Conservation (phyloP, 2,113 vertebrate species). For the Cololabis saira region DNA sequence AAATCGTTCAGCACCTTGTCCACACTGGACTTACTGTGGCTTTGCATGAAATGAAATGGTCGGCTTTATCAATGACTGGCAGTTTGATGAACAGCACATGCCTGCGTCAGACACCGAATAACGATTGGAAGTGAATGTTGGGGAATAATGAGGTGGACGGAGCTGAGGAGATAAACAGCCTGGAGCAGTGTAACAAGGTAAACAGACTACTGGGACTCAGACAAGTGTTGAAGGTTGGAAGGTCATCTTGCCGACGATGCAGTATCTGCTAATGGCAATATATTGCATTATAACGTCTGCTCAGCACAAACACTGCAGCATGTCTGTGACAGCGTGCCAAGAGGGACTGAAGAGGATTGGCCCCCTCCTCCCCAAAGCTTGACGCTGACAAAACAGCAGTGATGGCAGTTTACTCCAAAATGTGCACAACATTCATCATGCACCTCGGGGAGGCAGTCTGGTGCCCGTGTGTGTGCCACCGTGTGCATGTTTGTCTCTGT, state of each 20-base stretch:
- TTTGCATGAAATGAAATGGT: slow-evolving; percentile 20
- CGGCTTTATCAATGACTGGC: slow-evolving; percentile 6
- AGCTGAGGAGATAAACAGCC: slow-evolving; percentile 42
- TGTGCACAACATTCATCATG: slow-evolving; percentile 45
- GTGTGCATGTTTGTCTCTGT: slow-evolving; percentile 29
- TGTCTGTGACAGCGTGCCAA: slow-evolving; percentile 70
- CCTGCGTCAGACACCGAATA: slow-evolving; percentile 11
- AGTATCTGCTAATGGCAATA: slow-evolving; percentile 74
- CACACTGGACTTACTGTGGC: neutral
- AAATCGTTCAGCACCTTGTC: neutral
- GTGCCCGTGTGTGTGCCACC: slow-evolving; percentile 20
- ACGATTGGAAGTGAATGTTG: slow-evolving; percentile 12
- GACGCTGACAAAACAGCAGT: slow-evolving; percentile 62
- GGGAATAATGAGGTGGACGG: slow-evolving; percentile 35
- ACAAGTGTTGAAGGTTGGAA: slow-evolving; percentile 62
- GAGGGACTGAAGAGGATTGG: slow-evolving; percentile 42
- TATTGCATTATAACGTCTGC: slow-evolving; percentile 61
- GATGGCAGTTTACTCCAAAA: slow-evolving; percentile 62
- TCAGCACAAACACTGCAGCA: slow-evolving; percentile 65
- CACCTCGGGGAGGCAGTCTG: slow-evolving; percentile 37
- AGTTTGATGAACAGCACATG: slow-evolving; percentile 27
- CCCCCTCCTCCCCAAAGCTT: neutral
- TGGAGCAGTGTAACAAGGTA: slow-evolving; percentile 44
- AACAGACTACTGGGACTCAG: slow-evolving; percentile 63
- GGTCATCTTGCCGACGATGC: slow-evolving; percentile 68